Percentiles rank a stretch among this genome's conserved stretches.
These are phyloP conservation scores for Arge pagana DNA, from an alignment of 2,888 invertebrate species.

Conservation along the genomic window DNA sequence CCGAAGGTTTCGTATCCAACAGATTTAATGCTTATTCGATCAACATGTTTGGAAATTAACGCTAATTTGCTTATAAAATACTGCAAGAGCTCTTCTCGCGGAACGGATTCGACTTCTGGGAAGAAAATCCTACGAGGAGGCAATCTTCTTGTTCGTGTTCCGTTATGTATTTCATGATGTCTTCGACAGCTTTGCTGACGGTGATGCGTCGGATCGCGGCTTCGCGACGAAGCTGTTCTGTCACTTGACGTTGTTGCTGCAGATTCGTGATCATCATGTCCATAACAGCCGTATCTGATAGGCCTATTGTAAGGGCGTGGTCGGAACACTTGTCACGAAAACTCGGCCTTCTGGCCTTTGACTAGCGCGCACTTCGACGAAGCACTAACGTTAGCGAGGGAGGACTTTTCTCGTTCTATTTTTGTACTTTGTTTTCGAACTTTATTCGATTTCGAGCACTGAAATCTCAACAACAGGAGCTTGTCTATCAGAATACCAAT, in stretches of 20 bases:
- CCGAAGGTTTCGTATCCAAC: no score
- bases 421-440: no score
- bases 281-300: slow-evolving; percentile 87
- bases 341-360: slow-evolving; percentile 11
- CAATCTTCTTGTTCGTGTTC: slow-evolving; percentile 94
- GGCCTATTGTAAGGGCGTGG: slow-evolving; percentile 73
- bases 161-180: slow-evolving; percentile 87
- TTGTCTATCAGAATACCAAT: no score
- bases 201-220: slow-evolving; percentile 85
- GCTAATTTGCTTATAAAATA: slow-evolving; percentile 67
- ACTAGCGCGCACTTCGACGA: no score
- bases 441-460: no score
- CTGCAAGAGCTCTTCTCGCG: slow-evolving; percentile 90
- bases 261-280: slow-evolving; percentile 92
- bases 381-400: no score
- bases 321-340: neutral
- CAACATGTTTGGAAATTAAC: slow-evolving; percentile 15
- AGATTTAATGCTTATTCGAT: no score
- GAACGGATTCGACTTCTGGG: slow-evolving; percentile 94
- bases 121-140: slow-evolving; percentile 89
- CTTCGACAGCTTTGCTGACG: slow-evolving; percentile 85
- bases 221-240: slow-evolving; percentile 91
- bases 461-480: no score
- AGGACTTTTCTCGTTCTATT: no score
- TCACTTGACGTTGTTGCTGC: slow-evolving; percentile 91